Percentiles rank a stretch among this genome's conserved stretches.
Conservation (phyloP, 2,113 vertebrate genomes). For the Cynoglossus semilaevis region DNA sequence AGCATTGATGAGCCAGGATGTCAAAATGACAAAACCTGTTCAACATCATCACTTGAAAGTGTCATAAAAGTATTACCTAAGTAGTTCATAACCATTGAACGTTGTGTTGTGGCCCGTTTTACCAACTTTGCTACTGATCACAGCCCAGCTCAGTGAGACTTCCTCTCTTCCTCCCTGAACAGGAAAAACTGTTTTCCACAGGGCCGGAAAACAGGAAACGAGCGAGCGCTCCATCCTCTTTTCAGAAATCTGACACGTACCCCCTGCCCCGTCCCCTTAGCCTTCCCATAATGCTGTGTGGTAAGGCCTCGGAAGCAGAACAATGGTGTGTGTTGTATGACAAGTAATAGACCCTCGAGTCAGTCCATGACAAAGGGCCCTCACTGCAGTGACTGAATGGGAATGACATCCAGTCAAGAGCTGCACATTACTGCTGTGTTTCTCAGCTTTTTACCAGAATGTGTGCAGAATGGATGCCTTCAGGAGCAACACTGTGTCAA, state of each 20-base stretch:
- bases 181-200: constrained; percentile 54
- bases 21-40: too few relatives aligned
- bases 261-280: constrained; percentile 17
- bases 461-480: constrained; percentile 9
- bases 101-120: neutral
- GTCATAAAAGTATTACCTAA: too few relatives aligned
- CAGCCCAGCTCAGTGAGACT: constrained; percentile 31
- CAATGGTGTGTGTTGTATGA: constrained; percentile 69
- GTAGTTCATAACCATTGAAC: too few relatives aligned
- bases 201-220: constrained; percentile 68
- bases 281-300: constrained; percentile 58
- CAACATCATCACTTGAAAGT: too few relatives aligned
- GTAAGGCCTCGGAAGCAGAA: constrained; percentile 42
- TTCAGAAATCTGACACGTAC: constrained; percentile 52
- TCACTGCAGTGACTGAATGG: constrained; percentile 12
- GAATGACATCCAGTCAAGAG: constrained; percentile 40
- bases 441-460: neutral
- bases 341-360: constrained; percentile 51
- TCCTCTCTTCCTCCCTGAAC: constrained; percentile 28
- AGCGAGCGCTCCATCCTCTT: constrained; percentile 57
- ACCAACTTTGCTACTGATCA: constrained; percentile 25
- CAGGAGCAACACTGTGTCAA: neutral
- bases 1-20: too few relatives aligned
- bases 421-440: constrained; percentile 8
- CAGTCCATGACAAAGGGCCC: constrained; percentile 24